A percentile compares a stretch with the other conserved stretches of the same genome.
These are phyloP conservation scores for Furcula furcula DNA, from an alignment of 2,888 invertebrate genomes.

Conservation along the genomic window DNA sequence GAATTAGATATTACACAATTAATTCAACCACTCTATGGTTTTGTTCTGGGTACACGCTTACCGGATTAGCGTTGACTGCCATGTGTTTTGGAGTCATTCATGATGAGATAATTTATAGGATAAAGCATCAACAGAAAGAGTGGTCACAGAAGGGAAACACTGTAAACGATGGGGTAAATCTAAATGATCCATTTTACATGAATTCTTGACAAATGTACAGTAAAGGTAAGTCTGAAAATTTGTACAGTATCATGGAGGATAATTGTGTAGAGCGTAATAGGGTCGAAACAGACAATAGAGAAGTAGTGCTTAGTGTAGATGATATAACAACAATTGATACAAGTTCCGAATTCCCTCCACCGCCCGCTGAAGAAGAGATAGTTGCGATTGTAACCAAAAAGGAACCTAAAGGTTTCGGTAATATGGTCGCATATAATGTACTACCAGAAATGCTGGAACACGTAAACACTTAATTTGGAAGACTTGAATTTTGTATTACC, in stretches of 20 bases:
- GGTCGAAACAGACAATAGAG: constrained; percentile 75
- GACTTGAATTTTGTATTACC: constrained; percentile 29
- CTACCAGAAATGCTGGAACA: constrained; percentile 77
- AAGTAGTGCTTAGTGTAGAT: constrained; percentile 75
- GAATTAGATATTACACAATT: constrained; percentile 78
- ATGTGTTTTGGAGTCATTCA: constrained; percentile 96
- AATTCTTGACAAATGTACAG: constrained; percentile 88
- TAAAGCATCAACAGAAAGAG: constrained; percentile 85
- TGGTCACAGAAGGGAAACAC: constrained; percentile 84
- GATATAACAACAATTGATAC: constrained; percentile 66
- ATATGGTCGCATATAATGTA: constrained; percentile 78
- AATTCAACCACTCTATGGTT: constrained; percentile 91
- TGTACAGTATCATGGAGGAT: constrained; percentile 82
- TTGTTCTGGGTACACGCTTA: constrained; percentile 92
- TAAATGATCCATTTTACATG: constrained; percentile 85
- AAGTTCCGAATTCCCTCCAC: constrained; percentile 62
- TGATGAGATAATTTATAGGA: constrained; percentile 92
- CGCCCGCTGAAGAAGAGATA: constrained; percentile 73
- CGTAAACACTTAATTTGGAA: constrained; percentile 57
- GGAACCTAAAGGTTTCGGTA: constrained; percentile 71
- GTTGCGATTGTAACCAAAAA: constrained; percentile 77
- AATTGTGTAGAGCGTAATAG: constrained; percentile 69
- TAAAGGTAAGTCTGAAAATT: constrained; percentile 76
- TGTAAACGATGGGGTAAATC: constrained; percentile 84
- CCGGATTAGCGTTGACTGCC: constrained; percentile 92